Evolutionary conservation across 1,140 invertebrate species (phyloP), one percentile per base, ranked within the genome.

Genomic region (Chelonus insularis): DNA sequence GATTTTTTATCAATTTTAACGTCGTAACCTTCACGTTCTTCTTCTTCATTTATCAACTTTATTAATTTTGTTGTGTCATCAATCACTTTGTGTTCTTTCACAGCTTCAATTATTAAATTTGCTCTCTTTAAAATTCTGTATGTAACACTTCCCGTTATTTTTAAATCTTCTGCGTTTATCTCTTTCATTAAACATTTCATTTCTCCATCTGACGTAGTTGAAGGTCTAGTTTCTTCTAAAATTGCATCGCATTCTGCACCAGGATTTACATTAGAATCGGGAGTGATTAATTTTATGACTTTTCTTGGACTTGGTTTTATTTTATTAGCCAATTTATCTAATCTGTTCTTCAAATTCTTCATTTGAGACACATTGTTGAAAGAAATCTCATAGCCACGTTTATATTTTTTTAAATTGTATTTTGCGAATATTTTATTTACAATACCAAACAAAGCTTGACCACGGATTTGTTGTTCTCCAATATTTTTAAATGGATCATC

Each of bases 1-100:
- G 87, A 86, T 71, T 86, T 88, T 52, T 84, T 85, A 66, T 89
- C 87, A 16, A 90, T 85, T 63, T 78, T 84, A 2, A 80, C 78
- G 8, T 81, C 72, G 45, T 81, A 81, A 0, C 85, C 85, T 78
- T 87, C 84, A 61, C 82, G 83, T 18, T 75, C 72, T 72, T 87
- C 85, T 60, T 83, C 79, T 50, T 82, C 79, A 50, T 74, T 69
- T 36, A 88, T 84, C 47, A 82, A 70, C 77, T 82, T 86, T 61
- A 83, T 74, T 12, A 89, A 66, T 65, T 84, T 85, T 29, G 75
- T 71, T 14, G 80, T 67, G 66, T 88, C 82, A 47, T 84, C 79
- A 55, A 89, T 83, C 6, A 89, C 78, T 73, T 84, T 82, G 18
- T 84, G 73, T 60, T 84, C 70, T 43, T 85, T 82, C 1, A 90